phyloP scores from a whole-genome alignment of 2,888 invertebrate genomes.

The Lasioglossum vierecki region DNA sequence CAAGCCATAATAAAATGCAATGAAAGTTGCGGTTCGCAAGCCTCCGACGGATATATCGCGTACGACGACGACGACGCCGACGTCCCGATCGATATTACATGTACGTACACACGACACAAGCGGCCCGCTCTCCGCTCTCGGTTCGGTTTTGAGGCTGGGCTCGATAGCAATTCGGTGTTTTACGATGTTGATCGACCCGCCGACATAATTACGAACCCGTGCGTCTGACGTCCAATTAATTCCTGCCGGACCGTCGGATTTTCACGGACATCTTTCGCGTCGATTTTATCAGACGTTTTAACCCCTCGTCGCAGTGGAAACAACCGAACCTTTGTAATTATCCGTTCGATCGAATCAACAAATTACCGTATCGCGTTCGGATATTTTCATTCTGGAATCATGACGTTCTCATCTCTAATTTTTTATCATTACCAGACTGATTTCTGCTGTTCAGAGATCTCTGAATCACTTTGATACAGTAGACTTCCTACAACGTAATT shows the following conservation, averaged over 20 bases:
- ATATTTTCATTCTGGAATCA: no score
- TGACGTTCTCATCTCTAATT: no score
- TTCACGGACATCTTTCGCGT: not conserved
- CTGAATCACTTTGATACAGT: no score
- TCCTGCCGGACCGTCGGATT: not conserved
- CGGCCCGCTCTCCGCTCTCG: slow-evolving; percentile 11
- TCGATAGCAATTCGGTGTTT: slow-evolving; percentile 50
- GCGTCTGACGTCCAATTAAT: slow-evolving; percentile 48
- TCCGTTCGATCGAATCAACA: not conserved
- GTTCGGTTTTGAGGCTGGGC: slow-evolving; percentile 8
- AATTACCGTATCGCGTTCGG: not conserved
- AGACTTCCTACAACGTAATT: no score
- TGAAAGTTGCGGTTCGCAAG: slow-evolving; percentile 42
- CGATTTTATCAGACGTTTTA: not conserved
- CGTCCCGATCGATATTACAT: slow-evolving; percentile 50
- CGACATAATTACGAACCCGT: slow-evolving; percentile 56
- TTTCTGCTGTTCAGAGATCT: no score
- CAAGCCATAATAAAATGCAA: slow-evolving; percentile 41
- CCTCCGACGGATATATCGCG: slow-evolving; percentile 18
- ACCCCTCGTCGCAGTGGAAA: not conserved
- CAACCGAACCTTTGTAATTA: not conserved
- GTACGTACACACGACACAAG: not conserved
- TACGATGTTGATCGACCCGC: slow-evolving; percentile 51
- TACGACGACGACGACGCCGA: slow-evolving; percentile 7
- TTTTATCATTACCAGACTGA: no score